Conservation (phyloP, 2,797 vertebrate species). For the Ctenochaetus hawaiiensis region DNA sequence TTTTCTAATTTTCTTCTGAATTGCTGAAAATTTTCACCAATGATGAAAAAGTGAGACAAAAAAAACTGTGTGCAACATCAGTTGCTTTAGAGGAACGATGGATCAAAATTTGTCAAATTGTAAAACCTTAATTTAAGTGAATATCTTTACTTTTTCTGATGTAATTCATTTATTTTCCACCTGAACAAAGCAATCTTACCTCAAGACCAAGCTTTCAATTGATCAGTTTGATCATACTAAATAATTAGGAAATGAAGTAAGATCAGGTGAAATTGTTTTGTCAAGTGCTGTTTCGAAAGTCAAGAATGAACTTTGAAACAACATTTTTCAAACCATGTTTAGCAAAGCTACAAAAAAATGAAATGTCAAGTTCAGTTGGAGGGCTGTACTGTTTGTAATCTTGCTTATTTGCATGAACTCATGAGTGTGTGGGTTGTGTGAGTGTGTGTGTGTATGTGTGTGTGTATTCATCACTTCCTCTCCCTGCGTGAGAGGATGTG, state of each 20-base stretch:
- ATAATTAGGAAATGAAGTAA: background rate
- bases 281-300: background rate
- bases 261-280: background rate
- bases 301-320: background rate
- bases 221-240: background rate
- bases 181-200: background rate
- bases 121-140: background rate
- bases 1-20: too few relatives aligned
- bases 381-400: background rate
- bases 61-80: background rate
- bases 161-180: background rate
- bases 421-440: background rate
- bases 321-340: background rate
- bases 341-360: background rate
- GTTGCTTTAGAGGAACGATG: background rate
- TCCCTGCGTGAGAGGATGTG: background rate
- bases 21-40: background rate
- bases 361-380: background rate
- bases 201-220: too few relatives aligned
- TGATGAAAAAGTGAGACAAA: background rate
- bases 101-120: background rate
- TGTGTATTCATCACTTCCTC: background rate
- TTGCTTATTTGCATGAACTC: background rate
- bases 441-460: background rate
- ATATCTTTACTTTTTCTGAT: background rate